A percentile compares a stretch with the other conserved stretches of the same genome.
These are phyloP conservation scores for Blennius ocellaris DNA, from an alignment of 2,113 vertebrate species.

Conservation along the genomic window DNA sequence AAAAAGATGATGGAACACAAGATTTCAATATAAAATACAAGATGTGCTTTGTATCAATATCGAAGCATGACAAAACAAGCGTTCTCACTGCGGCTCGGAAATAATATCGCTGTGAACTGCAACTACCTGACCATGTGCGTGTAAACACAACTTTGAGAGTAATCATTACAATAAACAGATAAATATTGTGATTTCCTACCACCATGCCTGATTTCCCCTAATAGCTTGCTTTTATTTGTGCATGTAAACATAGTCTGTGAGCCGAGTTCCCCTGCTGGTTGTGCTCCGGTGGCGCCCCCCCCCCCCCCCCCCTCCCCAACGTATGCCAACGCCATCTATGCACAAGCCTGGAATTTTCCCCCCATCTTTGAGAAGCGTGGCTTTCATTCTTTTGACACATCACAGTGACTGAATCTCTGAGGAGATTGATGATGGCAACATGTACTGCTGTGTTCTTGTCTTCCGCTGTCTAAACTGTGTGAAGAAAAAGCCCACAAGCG, in stretches of 20 bases:
- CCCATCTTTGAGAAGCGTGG: conserved; percentile 60
- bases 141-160: not conserved
- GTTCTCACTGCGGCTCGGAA: not conserved
- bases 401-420: conserved; percentile 62
- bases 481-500: conserved; percentile 40
- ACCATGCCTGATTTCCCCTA: conserved; percentile 28
- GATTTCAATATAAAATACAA: too few relatives aligned
- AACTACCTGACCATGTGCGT: not conserved
- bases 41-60: too few relatives aligned
- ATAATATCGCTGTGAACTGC: too few relatives aligned
- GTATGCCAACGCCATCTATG: conserved; percentile 25
- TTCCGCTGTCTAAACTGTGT: conserved; percentile 42
- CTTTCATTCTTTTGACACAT: conserved; percentile 77
- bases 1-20: too few relatives aligned
- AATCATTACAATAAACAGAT: not conserved
- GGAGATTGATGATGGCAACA: conserved; percentile 79
- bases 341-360: conserved; percentile 38
- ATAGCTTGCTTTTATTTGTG: conserved; percentile 27
- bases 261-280: conserved; percentile 37
- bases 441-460: conserved; percentile 46
- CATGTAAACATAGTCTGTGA: conserved; percentile 32
- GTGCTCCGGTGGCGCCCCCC: conserved; percentile 9
- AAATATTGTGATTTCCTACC: not conserved
- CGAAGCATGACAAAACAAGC: not conserved
- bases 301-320: conserved; percentile 1